A percentile compares a stretch with the other conserved stretches of the same genome.
Conservation (phyloP, 2,888 invertebrate species). For the Thereva nobilitata region DNA sequence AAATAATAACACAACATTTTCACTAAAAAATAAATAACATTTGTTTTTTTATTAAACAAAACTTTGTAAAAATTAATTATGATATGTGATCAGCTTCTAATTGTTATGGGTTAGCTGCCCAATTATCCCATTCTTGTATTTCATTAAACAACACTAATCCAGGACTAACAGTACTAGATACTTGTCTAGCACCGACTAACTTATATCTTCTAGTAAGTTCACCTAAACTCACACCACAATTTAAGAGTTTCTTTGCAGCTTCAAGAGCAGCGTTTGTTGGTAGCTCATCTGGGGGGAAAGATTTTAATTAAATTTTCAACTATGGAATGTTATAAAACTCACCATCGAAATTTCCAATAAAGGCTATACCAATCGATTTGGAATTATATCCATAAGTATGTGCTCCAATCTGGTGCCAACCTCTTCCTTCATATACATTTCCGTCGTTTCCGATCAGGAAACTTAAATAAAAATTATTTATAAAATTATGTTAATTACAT, state of each 20-base stretch:
- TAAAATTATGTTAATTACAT: neutral
- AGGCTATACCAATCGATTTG: constrained; percentile 65
- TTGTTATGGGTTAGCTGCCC: constrained; percentile 43
- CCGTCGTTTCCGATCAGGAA: constrained; percentile 69
- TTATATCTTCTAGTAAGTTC: constrained; percentile 57
- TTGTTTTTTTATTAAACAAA: too few species aligned
- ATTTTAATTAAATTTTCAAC: too few species aligned
- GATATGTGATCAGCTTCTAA: too few species aligned
- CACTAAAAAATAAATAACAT: too few species aligned
- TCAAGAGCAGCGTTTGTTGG: constrained; percentile 55
- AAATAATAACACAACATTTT: too few species aligned
- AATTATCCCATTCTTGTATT: constrained; percentile 60
- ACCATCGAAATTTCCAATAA: constrained; percentile 63
- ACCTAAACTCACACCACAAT: constrained; percentile 57
- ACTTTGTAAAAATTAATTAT: too few species aligned
- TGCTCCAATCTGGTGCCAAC: constrained; percentile 66
- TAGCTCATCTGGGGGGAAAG: constrained; percentile 51
- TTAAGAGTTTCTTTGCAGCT: constrained; percentile 56
- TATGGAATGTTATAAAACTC: constrained; percentile 44
- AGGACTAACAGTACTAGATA: constrained; percentile 58
- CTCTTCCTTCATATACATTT: constrained; percentile 67
- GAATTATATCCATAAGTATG: constrained; percentile 65
- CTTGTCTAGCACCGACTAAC: constrained; percentile 60
- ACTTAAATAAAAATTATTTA: constrained; percentile 48
- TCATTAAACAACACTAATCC: constrained; percentile 59